A percentile compares a stretch with the other conserved stretches of the same genome.
phyloP scores from a whole-genome alignment of 2,797 vertebrate genomes.

The Macropodus opercularis region DNA sequence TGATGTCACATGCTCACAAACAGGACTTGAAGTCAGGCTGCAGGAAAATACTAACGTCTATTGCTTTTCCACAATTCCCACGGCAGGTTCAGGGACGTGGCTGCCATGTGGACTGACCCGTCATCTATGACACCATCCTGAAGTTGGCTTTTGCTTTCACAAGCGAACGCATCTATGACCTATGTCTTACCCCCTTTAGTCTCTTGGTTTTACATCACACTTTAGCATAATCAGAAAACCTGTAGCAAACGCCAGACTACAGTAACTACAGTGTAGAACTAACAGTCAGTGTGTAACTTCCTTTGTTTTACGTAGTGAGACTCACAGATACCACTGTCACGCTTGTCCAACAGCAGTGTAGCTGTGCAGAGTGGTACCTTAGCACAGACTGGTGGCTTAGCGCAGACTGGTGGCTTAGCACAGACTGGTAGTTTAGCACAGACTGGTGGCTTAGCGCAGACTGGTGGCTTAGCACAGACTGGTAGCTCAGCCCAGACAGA shows the following conservation, averaged over 20 bases:
- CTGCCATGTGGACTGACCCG: conserved; percentile 85
- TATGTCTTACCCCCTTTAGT: conserved; percentile 46
- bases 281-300: conserved; percentile 35
- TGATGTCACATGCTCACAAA: conserved; percentile 36
- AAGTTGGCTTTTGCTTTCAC: conserved; percentile 72
- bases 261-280: conserved; percentile 51
- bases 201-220: conserved; percentile 36
- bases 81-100: conserved; percentile 86
- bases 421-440: too few species aligned
- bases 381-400: too few species aligned
- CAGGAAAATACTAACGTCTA: conserved; percentile 70
- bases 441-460: too few species aligned
- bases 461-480: too few species aligned
- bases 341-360: conserved; percentile 5
- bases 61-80: conserved; percentile 79
- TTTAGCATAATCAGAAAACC: conserved; percentile 54
- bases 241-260: conserved; percentile 36
- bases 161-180: conserved; percentile 69
- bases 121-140: conserved; percentile 85
- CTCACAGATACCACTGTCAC: not conserved
- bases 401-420: too few species aligned
- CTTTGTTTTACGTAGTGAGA: not conserved
- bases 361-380: too few species aligned
- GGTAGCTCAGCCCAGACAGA: too few species aligned
- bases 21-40: conserved; percentile 28